These are phyloP conservation scores for Catalaphyllia jardinei DNA, from an alignment of 64 coral and sea anemone species.

Conservation along the genomic window DNA sequence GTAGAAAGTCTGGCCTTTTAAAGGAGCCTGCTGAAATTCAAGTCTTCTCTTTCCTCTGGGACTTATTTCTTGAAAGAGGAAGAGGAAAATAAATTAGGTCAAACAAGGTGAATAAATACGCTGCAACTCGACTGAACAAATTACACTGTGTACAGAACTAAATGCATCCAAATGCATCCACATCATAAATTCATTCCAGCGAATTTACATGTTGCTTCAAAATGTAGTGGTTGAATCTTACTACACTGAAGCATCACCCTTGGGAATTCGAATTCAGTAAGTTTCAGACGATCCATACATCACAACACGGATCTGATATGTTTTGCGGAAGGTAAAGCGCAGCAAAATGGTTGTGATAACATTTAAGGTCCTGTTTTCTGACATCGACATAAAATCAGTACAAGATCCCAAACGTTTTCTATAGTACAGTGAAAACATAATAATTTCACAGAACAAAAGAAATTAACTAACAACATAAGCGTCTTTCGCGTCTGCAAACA, in stretches of 20 bases:
- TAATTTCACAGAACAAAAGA: not conserved
- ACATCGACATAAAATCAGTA: not conserved
- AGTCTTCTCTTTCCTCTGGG: slow-evolving; percentile 89
- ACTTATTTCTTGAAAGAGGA: slow-evolving; percentile 57
- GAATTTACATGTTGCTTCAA: no score
- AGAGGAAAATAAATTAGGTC: not conserved
- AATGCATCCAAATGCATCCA: no score
- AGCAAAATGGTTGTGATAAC: not conserved
- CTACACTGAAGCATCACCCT: no score
- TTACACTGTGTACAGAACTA: no score
- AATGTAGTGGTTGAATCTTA: no score
- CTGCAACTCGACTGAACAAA: no score
- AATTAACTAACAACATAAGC: not conserved
- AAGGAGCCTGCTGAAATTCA: slow-evolving; percentile 76
- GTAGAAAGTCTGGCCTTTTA: slow-evolving; percentile 81
- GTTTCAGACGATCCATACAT: no score
- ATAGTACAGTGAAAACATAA: not conserved
- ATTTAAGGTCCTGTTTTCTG: not conserved
- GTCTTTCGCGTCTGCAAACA: not conserved
- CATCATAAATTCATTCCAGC: no score
- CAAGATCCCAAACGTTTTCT: not conserved
- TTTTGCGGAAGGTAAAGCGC: no score
- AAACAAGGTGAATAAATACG: no score
- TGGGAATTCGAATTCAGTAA: no score
- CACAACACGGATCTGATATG: no score